Evolutionary conservation across 2,113 vertebrate species (phyloP).

Genomic region (Eleginops maclovinus): DNA sequence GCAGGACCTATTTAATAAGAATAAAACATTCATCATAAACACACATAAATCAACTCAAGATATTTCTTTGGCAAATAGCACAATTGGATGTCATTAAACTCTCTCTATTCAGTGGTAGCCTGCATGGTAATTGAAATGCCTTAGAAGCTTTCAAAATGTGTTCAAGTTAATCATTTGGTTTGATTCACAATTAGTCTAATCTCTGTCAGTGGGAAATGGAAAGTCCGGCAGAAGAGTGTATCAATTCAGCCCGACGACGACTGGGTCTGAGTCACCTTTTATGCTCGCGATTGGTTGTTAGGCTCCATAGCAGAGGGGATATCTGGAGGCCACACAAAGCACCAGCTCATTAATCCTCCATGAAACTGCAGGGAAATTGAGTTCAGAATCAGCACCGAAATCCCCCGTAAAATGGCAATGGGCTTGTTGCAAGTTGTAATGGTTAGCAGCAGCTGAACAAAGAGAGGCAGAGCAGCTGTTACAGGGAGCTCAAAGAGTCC

Average conservation of each 20-base stretch:
- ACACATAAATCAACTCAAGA: slow-evolving; percentile 73
- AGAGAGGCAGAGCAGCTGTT: slow-evolving; percentile 16
- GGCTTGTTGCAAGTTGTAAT: slow-evolving; percentile 17
- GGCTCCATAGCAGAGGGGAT: slow-evolving; percentile 63
- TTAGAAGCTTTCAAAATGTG: slow-evolving; percentile 74
- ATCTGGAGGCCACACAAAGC: slow-evolving; percentile 69
- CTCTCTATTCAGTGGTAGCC: slow-evolving; percentile 63
- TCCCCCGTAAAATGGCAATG: slow-evolving; percentile 57
- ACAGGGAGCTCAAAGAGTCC: slow-evolving; percentile 27
- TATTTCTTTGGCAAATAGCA: slow-evolving; percentile 75
- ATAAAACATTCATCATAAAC: slow-evolving; percentile 80
- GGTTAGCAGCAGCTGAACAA: slow-evolving; percentile 32
- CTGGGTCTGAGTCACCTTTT: slow-evolving; percentile 68
- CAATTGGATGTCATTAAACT: slow-evolving; percentile 77
- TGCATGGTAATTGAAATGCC: slow-evolving; percentile 80
- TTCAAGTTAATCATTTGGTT: slow-evolving; percentile 79
- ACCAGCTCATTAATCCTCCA: slow-evolving; percentile 78
- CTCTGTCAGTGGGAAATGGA: slow-evolving; percentile 74
- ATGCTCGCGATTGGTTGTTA: slow-evolving; percentile 75
- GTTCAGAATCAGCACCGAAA: slow-evolving; percentile 63
- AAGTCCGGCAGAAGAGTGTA: slow-evolving; percentile 71
- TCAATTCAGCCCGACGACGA: slow-evolving; percentile 65
- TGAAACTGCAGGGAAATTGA: slow-evolving; percentile 72
- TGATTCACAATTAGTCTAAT: slow-evolving; percentile 81
- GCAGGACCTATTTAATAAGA: slow-evolving; percentile 70